Evolutionary conservation across 2,888 invertebrate species (phyloP).

Genomic region (Byasa hedistus): DNA sequence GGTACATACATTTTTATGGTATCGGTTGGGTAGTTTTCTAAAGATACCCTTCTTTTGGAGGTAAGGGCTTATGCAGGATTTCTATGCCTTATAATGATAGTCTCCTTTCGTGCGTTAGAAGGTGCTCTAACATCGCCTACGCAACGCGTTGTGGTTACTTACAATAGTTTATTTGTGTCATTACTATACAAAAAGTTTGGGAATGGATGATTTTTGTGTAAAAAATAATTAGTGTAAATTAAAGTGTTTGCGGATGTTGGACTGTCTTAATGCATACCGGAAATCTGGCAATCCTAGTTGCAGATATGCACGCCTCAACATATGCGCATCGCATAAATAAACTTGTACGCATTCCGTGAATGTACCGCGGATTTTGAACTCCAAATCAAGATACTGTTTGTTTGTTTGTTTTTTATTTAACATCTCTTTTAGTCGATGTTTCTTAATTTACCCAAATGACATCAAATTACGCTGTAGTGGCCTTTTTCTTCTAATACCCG

Average conservation of each 20-base stretch:
- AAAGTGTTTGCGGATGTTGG: background rate
- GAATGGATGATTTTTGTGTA: background rate
- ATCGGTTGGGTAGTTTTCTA: no score
- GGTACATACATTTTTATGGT: no score
- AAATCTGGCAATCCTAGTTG: conserved; percentile 23
- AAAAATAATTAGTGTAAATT: background rate
- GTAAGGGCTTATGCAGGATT: no score
- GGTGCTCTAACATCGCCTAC: no score
- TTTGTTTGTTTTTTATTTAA: conserved; percentile 35
- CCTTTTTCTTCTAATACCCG: background rate
- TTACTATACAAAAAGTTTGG: no score
- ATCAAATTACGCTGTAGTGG: conserved; percentile 7
- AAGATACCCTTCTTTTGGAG: no score
- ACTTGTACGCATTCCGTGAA: conserved; percentile 61
- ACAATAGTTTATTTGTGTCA: no score
- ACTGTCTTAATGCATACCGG: conserved; percentile 35
- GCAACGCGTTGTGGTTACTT: no score
- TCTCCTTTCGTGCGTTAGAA: no score
- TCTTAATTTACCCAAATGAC: conserved; percentile 28
- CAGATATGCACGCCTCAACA: conserved; percentile 30
- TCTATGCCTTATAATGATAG: no score
- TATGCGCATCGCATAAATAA: conserved; percentile 59
- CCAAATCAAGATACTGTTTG: conserved; percentile 31
- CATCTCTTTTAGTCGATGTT: conserved; percentile 20
- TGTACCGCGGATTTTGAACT: conserved; percentile 57